Conservation (phyloP, 1,140 invertebrate species). For the Cotesia typhae region DNA sequence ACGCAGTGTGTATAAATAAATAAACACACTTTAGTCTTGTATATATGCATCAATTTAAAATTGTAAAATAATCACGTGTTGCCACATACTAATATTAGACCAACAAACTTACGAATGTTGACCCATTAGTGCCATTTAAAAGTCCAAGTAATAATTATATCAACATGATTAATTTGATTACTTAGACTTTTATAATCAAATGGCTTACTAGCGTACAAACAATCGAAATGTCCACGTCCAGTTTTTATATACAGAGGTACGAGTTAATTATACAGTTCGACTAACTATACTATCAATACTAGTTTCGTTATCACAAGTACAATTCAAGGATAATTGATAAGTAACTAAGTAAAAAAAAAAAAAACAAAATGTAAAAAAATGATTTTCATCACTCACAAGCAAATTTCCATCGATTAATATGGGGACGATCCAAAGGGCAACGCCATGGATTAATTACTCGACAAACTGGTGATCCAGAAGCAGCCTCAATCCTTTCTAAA, state of each 20-base stretch:
- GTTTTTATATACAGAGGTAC: too few species aligned
- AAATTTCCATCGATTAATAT: constrained; percentile 63
- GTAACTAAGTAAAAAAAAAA: neutral
- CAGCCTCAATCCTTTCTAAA: constrained; percentile 52
- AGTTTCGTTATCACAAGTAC: neutral
- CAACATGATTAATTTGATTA: neutral
- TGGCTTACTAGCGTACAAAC: too few species aligned
- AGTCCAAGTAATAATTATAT: constrained; percentile 3
- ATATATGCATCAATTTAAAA: too few species aligned
- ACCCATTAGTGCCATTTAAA: constrained; percentile 15
- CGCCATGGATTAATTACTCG: constrained; percentile 54
- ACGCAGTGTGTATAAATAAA: too few species aligned
- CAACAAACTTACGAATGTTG: constrained; percentile 4
- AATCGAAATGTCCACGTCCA: too few species aligned
- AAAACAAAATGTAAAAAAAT: neutral
- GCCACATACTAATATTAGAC: too few species aligned
- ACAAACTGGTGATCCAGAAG: constrained; percentile 55
- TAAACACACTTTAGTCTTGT: too few species aligned
- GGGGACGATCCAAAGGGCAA: constrained; percentile 55
- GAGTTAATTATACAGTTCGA: too few species aligned
- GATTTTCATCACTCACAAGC: constrained; percentile 54
- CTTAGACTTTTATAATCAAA: too few species aligned
- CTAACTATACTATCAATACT: neutral
- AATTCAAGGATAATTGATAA: neutral
- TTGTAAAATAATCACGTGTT: too few species aligned